Conservation (phyloP, 2,888 invertebrate species). For the Plagodis dolabraria region DNA sequence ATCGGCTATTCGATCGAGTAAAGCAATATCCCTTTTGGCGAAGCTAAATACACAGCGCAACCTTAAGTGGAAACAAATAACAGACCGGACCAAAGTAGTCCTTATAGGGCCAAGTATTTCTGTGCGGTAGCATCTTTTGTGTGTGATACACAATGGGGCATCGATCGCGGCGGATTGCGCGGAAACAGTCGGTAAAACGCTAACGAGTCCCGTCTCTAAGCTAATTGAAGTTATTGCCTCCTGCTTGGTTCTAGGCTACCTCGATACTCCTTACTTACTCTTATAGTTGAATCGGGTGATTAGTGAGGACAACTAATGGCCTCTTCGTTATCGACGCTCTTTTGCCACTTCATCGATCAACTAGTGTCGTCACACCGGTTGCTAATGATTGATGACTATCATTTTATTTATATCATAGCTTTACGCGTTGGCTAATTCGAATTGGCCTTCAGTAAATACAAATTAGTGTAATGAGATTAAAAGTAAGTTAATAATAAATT, state of each 20-base stretch:
- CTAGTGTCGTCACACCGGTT: slow-evolving; percentile 51
- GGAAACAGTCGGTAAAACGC: slow-evolving; percentile 66
- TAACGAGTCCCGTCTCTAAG: slow-evolving; percentile 66
- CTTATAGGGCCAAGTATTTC: slow-evolving; percentile 71
- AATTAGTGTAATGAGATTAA: slow-evolving; percentile 5
- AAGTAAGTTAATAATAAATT: neutral
- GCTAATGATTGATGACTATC: slow-evolving; percentile 59
- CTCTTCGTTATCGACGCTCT: slow-evolving; percentile 54
- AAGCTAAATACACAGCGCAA: slow-evolving; percentile 41
- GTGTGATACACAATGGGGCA: slow-evolving; percentile 75
- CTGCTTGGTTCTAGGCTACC: neutral
- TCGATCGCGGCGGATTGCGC: slow-evolving; percentile 70
- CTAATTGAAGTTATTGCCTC: slow-evolving; percentile 76
- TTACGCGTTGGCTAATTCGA: slow-evolving; percentile 15
- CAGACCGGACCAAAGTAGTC: slow-evolving; percentile 59
- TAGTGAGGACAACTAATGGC: slow-evolving; percentile 56
- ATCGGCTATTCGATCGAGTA: slow-evolving; percentile 27
- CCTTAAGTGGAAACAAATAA: slow-evolving; percentile 71
- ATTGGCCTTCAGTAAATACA: slow-evolving; percentile 1
- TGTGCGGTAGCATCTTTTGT: slow-evolving; percentile 76
- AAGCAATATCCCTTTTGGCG: slow-evolving; percentile 35
- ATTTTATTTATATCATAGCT: slow-evolving; percentile 35
- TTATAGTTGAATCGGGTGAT: slow-evolving; percentile 44
- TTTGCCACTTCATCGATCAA: slow-evolving; percentile 68
- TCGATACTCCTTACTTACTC: slow-evolving; percentile 7